phyloP scores from a whole-genome alignment of 1,140 invertebrate species.

The Sipha flava region DNA sequence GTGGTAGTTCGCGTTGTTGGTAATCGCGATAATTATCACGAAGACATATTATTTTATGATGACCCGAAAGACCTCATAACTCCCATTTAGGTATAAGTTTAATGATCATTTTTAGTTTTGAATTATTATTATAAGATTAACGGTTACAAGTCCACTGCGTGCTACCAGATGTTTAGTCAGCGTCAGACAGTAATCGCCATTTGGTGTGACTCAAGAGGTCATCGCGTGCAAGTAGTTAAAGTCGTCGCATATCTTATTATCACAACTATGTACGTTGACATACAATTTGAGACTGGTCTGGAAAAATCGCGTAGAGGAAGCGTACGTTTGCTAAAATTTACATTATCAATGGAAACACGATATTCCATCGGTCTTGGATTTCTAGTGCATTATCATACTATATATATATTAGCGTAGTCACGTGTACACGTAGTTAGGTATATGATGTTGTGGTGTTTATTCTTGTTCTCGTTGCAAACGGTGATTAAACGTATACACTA shows the following conservation, averaged over 20 bases:
- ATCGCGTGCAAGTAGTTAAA: too few species aligned
- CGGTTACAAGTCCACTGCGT: not conserved
- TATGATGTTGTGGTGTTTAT: too few species aligned
- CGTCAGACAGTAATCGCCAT: not conserved
- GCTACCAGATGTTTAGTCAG: not conserved
- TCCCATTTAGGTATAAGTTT: not conserved
- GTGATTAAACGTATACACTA: not conserved
- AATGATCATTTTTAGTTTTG: not conserved
- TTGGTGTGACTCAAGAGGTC: not conserved
- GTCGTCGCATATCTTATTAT: too few species aligned
- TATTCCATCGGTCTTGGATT: too few species aligned
- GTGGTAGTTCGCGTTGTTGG: not conserved
- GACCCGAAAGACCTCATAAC: not conserved
- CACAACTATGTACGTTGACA: too few species aligned
- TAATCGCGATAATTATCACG: not conserved
- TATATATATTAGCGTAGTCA: too few species aligned
- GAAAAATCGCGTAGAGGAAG: too few species aligned
- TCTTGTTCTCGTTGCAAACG: not conserved
- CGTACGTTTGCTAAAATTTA: too few species aligned
- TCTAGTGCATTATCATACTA: too few species aligned
- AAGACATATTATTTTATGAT: not conserved
- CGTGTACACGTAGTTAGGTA: too few species aligned
- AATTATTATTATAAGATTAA: not conserved
- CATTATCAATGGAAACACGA: too few species aligned
- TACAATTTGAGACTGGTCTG: too few species aligned